Evolutionary conservation across 2,888 invertebrate genomes (phyloP).

Genomic region (Minunthozetes semirufus): DNA sequence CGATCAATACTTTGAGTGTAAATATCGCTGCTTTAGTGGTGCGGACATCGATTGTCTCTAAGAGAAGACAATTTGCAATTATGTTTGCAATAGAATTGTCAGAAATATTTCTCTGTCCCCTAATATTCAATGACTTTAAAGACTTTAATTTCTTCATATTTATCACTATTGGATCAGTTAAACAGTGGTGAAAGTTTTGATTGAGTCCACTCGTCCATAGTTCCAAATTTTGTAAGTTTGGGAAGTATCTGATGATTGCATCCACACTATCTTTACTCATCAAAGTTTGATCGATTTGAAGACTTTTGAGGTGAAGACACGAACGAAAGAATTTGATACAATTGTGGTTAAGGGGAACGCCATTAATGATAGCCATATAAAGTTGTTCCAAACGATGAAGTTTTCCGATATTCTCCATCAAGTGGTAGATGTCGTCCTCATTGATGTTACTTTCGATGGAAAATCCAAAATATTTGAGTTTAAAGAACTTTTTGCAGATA

Average conservation of each 20-base stretch:
- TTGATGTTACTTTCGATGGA: not conserved
- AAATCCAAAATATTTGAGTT: not conserved
- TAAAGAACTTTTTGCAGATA: not conserved
- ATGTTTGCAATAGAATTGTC: not conserved
- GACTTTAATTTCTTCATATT: not conserved
- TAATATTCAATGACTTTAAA: not conserved
- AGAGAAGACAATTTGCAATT: not conserved
- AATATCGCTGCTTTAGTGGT: not conserved
- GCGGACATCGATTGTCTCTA: not conserved
- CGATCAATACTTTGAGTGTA: not conserved
- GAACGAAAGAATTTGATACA: not conserved
- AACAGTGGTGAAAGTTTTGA: not conserved
- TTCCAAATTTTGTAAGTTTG: not conserved
- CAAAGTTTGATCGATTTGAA: not conserved
- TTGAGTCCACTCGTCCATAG: constrained; percentile 7
- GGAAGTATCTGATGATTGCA: not conserved
- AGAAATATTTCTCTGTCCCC: not conserved
- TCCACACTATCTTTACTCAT: not conserved
- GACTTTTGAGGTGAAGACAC: not conserved
- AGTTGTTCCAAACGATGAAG: not conserved
- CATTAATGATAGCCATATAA: not conserved
- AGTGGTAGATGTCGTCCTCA: not conserved
- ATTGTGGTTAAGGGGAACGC: not conserved
- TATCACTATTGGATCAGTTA: not conserved
- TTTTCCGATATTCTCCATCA: not conserved